Conservation (phyloP, 2,113 vertebrate genomes). For the Hippocampus zosterae region DNA sequence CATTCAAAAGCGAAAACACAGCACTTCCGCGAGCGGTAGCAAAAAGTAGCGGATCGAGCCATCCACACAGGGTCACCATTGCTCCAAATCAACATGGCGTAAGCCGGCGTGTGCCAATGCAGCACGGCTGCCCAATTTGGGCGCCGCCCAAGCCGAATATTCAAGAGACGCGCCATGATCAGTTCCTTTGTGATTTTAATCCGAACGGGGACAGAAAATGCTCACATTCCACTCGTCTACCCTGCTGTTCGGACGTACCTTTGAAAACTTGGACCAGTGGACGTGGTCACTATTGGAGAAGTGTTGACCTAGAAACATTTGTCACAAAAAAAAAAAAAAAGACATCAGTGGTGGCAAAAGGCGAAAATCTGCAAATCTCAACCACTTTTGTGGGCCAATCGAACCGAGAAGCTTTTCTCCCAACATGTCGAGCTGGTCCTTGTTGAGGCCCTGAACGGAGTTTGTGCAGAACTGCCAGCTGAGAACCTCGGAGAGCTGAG, state of each 20-base stretch:
- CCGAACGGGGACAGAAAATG: neutral
- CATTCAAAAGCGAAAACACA: too few species aligned
- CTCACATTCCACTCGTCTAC: neutral
- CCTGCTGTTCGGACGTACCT: slow-evolving; percentile 70
- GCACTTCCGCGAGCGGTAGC: too few species aligned
- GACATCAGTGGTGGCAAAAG: neutral
- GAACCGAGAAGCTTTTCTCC: slow-evolving; percentile 88
- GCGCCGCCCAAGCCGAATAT: too few species aligned
- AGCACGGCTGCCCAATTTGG: too few species aligned
- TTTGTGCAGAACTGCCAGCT: slow-evolving; percentile 97
- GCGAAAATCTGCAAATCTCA: neutral
- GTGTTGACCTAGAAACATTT: slow-evolving; percentile 75
- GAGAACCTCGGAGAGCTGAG: slow-evolving; percentile 89
- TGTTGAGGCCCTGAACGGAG: slow-evolving; percentile 85
- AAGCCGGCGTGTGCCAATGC: too few species aligned
- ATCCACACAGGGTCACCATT: too few species aligned
- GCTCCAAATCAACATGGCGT: too few species aligned
- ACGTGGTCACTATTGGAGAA: slow-evolving; percentile 81
- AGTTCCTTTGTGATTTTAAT: neutral
- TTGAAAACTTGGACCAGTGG: slow-evolving; percentile 93
- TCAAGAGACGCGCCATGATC: neutral
- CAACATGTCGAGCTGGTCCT: slow-evolving; percentile 89
- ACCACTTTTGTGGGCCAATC: neutral
- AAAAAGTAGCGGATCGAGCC: too few species aligned
- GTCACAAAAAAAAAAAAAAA: neutral